Evolutionary conservation across 2,113 vertebrate genomes (phyloP).

Genomic region (Cyprinodon tularosa): DNA sequence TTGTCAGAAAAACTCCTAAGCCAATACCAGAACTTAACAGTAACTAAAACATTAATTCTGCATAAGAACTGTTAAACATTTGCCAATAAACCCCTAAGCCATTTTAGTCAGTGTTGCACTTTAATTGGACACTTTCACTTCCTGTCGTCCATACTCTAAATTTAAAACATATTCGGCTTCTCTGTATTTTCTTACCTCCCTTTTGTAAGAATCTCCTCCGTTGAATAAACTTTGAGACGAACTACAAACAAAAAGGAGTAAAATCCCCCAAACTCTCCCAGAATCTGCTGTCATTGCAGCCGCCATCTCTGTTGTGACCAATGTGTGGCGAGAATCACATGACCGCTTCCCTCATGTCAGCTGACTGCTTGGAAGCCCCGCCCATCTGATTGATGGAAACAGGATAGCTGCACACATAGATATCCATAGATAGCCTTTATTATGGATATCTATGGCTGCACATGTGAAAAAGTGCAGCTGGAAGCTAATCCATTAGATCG

Average conservation of each 20-base stretch:
- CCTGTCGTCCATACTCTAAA: not conserved
- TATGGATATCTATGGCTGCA: too few species aligned
- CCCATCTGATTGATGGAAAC: not conserved
- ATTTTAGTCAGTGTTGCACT: not conserved
- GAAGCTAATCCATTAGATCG: too few species aligned
- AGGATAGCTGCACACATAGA: too few species aligned
- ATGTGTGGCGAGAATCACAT: conserved; percentile 31
- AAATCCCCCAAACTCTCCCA: not conserved
- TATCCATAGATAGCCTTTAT: too few species aligned
- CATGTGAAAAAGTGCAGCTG: too few species aligned
- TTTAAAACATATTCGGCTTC: not conserved
- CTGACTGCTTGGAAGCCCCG: not conserved
- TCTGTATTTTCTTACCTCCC: conserved; percentile 30
- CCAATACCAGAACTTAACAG: not conserved
- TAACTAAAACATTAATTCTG: not conserved
- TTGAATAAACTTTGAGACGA: not conserved
- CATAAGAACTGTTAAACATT: not conserved
- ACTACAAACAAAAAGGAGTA: not conserved
- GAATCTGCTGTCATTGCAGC: not conserved
- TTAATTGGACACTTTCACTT: conserved; percentile 21
- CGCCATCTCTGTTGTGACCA: conserved; percentile 53
- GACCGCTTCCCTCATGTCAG: conserved; percentile 24
- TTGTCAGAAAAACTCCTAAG: not conserved
- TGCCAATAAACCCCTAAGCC: not conserved
- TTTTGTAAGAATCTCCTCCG: not conserved